Conservation (phyloP, 2,113 vertebrate genomes). For the Xiphophorus maculatus region DNA sequence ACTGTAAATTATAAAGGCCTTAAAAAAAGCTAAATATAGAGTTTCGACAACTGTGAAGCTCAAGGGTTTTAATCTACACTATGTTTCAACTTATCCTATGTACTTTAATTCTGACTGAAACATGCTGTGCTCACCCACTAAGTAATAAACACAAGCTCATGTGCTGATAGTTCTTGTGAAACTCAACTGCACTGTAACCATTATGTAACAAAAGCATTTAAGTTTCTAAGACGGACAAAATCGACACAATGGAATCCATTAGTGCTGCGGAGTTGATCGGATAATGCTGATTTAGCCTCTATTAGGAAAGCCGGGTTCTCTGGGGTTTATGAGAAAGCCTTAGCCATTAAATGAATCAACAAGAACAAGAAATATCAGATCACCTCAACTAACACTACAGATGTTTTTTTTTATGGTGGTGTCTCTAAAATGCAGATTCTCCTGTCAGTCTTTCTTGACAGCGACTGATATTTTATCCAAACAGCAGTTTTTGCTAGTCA, state of each 20-base stretch:
- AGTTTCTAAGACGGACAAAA: conserved; percentile 44
- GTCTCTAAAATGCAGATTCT: not conserved
- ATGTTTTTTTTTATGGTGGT: not conserved
- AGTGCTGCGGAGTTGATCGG: conserved; percentile 46
- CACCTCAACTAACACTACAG: not conserved
- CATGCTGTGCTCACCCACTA: not conserved
- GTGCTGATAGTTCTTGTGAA: conserved; percentile 11
- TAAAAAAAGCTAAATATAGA: not conserved
- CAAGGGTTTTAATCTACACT: not conserved
- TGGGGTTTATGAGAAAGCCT: conserved; percentile 29
- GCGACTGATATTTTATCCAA: not conserved
- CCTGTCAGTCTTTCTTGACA: not conserved
- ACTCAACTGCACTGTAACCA: conserved; percentile 10
- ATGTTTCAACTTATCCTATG: not conserved
- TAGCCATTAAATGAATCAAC: conserved; percentile 6
- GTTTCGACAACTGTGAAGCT: not conserved
- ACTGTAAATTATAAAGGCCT: no score
- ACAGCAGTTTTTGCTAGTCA: not conserved
- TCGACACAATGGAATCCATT: conserved; percentile 54
- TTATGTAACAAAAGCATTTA: conserved; percentile 52
- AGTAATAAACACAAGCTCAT: conserved; percentile 18
- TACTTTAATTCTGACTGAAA: not conserved
- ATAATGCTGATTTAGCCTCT: conserved; percentile 55
- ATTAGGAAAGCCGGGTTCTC: conserved; percentile 36
- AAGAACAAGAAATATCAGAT: not conserved